These are phyloP conservation scores for Jordanella pulchra DNA, from an alignment of 2,797 vertebrate species.

Conservation along the genomic window DNA sequence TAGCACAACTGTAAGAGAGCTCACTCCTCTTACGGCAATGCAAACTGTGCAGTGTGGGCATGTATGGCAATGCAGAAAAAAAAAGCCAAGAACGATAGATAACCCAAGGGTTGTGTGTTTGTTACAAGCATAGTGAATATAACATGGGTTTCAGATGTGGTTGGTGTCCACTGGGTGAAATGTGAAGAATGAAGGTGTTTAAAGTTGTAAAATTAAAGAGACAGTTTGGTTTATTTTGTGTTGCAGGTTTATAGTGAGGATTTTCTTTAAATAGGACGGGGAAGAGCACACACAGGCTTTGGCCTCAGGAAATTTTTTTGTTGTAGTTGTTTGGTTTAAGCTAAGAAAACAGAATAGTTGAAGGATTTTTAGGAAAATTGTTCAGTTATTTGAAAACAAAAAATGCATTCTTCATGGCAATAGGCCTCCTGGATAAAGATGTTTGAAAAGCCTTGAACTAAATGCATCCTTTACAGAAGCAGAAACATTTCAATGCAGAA, in stretches of 20 bases:
- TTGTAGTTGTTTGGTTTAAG: not conserved
- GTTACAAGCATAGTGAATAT: not conserved
- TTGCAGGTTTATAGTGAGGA: not conserved
- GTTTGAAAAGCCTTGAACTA: not conserved
- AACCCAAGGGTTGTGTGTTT: not conserved
- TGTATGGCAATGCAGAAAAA: not conserved
- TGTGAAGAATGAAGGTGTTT: not conserved
- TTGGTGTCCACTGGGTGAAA: not conserved
- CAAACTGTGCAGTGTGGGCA: slow-evolving; percentile 29
- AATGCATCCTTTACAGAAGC: not conserved
- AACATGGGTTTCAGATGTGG: not conserved
- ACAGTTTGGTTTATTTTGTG: not conserved
- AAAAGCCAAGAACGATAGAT: not conserved
- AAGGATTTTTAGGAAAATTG: not conserved
- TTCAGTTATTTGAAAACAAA: not conserved
- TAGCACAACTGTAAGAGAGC: slow-evolving; percentile 45
- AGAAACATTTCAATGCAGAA: not conserved
- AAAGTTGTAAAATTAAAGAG: not conserved
- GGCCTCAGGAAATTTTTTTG: not conserved
- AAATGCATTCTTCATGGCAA: no score
- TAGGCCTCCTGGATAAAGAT: not conserved
- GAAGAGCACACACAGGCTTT: not conserved
- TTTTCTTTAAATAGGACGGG: not conserved
- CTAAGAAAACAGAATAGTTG: not conserved
- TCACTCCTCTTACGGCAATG: slow-evolving; percentile 16